phyloP scores from a whole-genome alignment of 2,797 vertebrate species.

The Leucoraja ocellata region DNA sequence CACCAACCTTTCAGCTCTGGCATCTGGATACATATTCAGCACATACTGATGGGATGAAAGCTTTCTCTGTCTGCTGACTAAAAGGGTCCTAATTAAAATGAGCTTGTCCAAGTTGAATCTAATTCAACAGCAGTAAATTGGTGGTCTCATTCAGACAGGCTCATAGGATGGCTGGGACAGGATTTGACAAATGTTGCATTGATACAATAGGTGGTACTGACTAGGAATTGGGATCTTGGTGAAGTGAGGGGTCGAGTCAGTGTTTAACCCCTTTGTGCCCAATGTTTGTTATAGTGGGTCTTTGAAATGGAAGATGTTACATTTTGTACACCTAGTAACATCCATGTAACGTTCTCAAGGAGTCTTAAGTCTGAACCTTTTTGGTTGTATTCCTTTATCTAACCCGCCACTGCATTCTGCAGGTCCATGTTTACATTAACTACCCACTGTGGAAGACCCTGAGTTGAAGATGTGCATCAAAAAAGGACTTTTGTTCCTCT shows the following conservation, averaged over 20 bases:
- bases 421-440: conserved; percentile 14
- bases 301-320: conserved; percentile 17
- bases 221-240: background rate
- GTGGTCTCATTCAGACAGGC: background rate
- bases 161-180: background rate
- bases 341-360: background rate
- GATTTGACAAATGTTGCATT: background rate
- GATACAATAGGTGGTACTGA: background rate
- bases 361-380: background rate
- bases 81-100: background rate
- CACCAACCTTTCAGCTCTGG: conserved; percentile 2
- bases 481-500: conserved; percentile 29
- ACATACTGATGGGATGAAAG: background rate
- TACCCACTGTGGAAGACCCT: background rate
- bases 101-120: conserved; percentile 6
- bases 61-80: background rate
- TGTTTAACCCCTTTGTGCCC: background rate
- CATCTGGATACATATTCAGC: background rate
- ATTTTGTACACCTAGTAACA: background rate
- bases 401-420: background rate
- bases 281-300: background rate
- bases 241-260: background rate
- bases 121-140: background rate
- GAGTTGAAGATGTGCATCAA: conserved; percentile 14
- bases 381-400: conserved; percentile 8